Percentiles rank a stretch among this genome's conserved stretches.
Conservation (phyloP, 1,140 invertebrate species). For the Drosophila navojoa region DNA sequence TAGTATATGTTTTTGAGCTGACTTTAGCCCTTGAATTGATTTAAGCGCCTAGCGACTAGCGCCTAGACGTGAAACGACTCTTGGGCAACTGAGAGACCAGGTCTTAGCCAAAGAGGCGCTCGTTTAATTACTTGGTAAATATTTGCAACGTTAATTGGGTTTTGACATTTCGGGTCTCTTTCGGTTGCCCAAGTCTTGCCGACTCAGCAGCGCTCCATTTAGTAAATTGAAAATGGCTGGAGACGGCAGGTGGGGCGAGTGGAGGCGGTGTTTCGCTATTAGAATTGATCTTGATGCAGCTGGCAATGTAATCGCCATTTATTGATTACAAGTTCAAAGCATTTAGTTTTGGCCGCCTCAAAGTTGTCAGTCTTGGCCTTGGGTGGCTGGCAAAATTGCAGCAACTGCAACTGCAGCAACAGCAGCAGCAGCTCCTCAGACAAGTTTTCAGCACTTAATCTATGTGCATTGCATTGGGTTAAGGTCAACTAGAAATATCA, state of each 20-base stretch:
- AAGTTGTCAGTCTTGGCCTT: constrained; percentile 77
- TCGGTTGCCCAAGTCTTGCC: constrained; percentile 42
- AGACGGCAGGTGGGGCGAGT: too few species aligned
- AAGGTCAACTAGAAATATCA: constrained; percentile 82
- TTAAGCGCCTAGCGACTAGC: constrained; percentile 9
- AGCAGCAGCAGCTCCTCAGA: constrained; percentile 67
- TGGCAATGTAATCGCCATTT: constrained; percentile 71
- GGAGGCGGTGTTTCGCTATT: constrained; percentile 2
- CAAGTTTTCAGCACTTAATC: constrained; percentile 78
- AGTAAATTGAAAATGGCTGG: constrained; percentile 35
- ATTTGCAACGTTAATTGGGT: constrained; percentile 77
- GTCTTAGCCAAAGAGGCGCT: constrained; percentile 42
- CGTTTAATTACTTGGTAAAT: constrained; percentile 77
- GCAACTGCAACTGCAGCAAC: constrained; percentile 14
- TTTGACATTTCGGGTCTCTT: constrained; percentile 41
- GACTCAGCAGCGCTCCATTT: constrained; percentile 42
- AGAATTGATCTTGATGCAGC: constrained; percentile 57
- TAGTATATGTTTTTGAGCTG: constrained; percentile 58
- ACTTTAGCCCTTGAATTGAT: constrained; percentile 62
- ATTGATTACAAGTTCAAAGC: constrained; percentile 82
- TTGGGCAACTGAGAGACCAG: constrained; percentile 13
- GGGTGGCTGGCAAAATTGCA: constrained; percentile 75
- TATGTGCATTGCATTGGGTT: constrained; percentile 81
- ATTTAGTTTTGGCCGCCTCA: constrained; percentile 76
- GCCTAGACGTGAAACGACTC: constrained; percentile 13